Evolutionary conservation across 2,888 invertebrate species (phyloP), one percentile per base, ranked within the genome.

Genomic region (Nemoura dubitans): DNA sequence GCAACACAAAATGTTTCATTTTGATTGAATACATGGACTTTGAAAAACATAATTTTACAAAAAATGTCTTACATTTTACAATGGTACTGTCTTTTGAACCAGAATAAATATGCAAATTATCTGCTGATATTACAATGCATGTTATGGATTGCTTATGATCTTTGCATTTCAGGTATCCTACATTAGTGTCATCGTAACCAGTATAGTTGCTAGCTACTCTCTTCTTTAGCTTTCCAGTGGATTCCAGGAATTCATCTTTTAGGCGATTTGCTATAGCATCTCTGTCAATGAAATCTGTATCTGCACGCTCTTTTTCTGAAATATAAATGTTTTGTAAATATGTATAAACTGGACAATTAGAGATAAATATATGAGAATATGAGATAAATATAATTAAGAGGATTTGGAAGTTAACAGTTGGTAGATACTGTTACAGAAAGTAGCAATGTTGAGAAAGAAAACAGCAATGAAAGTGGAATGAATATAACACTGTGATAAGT

Each of bases 61-160:
- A n/a, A n/a, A n/a, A n/a, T n/a, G 87, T 90, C 92, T 91, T 92
- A 94, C 98, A 99, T 93, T 98, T 98, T 25, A 98, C 94, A 86
- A 99, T 93, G 83, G 94, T 93, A 83, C 97, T 96, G 91, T 98
- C 97, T 93, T 98, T 98, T 87, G 97, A 97, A 0, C 97, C 98
- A 30, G 96, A 95, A 91, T 95, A 98, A 0, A 96, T 92, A 89
- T 92, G 94, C 89, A 94, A 93, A 83, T 95, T 94, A 91, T 98
- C 96, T 87, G 93, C 92, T 36, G 96, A 95, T 3, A 98, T 91
- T 89, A 96, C 96, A 21, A 98, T 90, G 90, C 97, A 96, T 0
- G 98, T 98, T 14, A 98, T 92, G 0, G 97, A 93, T 86, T 95
- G 92, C 89, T 94, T 94, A 89, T 98, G 98, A 89, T 97, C 95